Conservation (phyloP, 1,140 invertebrate species). For the Drosophila nannoptera region DNA sequence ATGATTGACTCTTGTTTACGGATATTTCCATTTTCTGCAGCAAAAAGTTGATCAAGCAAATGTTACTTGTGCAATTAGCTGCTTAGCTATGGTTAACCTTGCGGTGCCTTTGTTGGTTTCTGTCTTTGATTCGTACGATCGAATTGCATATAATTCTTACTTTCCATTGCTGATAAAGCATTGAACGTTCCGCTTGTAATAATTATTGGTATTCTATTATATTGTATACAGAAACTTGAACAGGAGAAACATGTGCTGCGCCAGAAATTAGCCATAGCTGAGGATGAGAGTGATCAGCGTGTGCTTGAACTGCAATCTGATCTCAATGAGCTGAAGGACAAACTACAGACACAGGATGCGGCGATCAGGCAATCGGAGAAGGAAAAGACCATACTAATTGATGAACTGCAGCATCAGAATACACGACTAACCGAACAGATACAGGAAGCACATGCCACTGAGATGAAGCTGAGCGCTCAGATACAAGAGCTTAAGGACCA, state of each 20-base stretch:
- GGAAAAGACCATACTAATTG: slow-evolving; percentile 88
- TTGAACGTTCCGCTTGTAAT: slow-evolving; percentile 50
- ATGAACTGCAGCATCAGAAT: slow-evolving; percentile 94
- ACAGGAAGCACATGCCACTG: slow-evolving; percentile 89
- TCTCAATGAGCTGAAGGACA: slow-evolving; percentile 86
- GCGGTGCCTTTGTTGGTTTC: slow-evolving; percentile 45
- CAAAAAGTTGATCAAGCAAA: slow-evolving; percentile 57
- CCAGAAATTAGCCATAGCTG: slow-evolving; percentile 89
- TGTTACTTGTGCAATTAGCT: slow-evolving; percentile 36
- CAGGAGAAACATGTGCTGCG: slow-evolving; percentile 94
- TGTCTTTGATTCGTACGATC: slow-evolving; percentile 42
- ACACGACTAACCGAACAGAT: slow-evolving; percentile 91
- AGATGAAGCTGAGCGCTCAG: slow-evolving; percentile 89
- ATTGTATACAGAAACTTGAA: slow-evolving; percentile 88
- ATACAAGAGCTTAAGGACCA: slow-evolving; percentile 91
- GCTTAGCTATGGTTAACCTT: slow-evolving; percentile 58
- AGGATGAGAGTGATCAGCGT: slow-evolving; percentile 93
- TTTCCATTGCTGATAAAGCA: slow-evolving; percentile 61
- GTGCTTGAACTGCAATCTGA: slow-evolving; percentile 93
- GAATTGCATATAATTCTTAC: slow-evolving; percentile 61
- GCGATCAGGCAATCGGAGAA: slow-evolving; percentile 85
- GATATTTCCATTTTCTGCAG: slow-evolving; percentile 9
- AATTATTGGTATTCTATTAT: slow-evolving; percentile 47
- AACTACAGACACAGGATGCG: slow-evolving; percentile 81
- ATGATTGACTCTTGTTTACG: slow-evolving; percentile 28